A percentile compares a stretch with the other conserved stretches of the same genome.
phyloP scores from a whole-genome alignment of 2,797 vertebrate species.

The Trachops cirrhosus region DNA sequence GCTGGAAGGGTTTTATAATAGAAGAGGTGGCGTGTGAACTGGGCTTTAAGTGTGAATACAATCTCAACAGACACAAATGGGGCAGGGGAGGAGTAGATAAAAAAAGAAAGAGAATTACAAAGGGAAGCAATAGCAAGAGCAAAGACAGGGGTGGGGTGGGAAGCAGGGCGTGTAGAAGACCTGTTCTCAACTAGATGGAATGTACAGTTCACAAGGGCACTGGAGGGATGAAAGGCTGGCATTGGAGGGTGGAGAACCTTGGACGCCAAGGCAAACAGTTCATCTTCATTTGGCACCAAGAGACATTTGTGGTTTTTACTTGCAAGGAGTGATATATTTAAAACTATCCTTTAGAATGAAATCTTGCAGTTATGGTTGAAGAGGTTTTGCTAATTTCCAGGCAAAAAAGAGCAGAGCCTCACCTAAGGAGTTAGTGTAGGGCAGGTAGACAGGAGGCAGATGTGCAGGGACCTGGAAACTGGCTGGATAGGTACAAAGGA shows the following conservation, averaged over 20 bases:
- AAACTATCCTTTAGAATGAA: neutral
- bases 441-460: neutral
- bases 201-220: neutral
- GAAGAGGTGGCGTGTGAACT: neutral
- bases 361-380: neutral
- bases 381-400: neutral
- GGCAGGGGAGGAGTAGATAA: rapidly evolving
- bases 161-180: neutral
- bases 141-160: neutral
- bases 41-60: neutral
- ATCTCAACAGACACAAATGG: neutral
- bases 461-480: too few species aligned
- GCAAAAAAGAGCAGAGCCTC: neutral
- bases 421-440: neutral
- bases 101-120: neutral
- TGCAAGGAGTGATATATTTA: neutral
- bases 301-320: neutral
- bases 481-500: neutral
- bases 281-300: neutral
- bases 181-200: neutral
- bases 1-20: neutral
- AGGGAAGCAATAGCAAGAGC: neutral
- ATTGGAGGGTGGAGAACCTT: neutral
- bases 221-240: neutral
- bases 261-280: neutral